Evolutionary conservation across 1,140 invertebrate genomes (phyloP), one percentile per base, ranked within the genome.

Genomic region (Drosophila subpulchrella): DNA sequence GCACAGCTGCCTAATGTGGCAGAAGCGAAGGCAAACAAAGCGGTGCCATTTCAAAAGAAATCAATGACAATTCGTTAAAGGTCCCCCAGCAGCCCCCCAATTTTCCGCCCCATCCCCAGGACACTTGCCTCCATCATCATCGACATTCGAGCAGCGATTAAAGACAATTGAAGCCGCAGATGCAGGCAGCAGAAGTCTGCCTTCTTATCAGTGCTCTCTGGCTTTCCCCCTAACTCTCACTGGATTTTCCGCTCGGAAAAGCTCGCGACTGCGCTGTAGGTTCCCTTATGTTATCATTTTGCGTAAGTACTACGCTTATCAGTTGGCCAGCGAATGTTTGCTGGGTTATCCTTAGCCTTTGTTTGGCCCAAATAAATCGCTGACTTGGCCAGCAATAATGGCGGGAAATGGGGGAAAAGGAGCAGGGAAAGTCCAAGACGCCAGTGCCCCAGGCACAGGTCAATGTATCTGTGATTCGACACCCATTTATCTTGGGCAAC

Each of bases 41-140:
- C 61, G 41, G 12, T 20, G 24, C 24, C 53, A 75, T 70, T 80
- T 72, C 77, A 89, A 89, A 75, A 71, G 77, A 84, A 89, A 89
- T 89, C 84, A 81, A 89, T 89, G 84, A 89, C 77, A 89, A 89
- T 89, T 84, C 75, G 81, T 78, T 85, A 81, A 85, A 85, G 76
- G 63, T 51, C 44, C 74, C 60, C 71, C 68, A 59, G 47, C n/a
- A 39, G 17, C 36, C 17, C 39, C 15, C 15, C 39, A 4, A 41
- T 32, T 32, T 41, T n/a, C 36, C 34, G 17, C 8, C 36, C 20
- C 41, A 12, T n/a, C 27, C 8, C 24, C 46, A 42, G 20, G 38
- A 38, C 67, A 68, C 39, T 51, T 62, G 41, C 70, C 63, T 36
- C 65, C 63, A 77, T 66, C 61, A 62, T 73, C 55, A 61, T 77